A percentile compares a stretch with the other conserved stretches of the same genome.
Conservation (phyloP, 1,140 invertebrate species). For the Philopotamus ludificatus region DNA sequence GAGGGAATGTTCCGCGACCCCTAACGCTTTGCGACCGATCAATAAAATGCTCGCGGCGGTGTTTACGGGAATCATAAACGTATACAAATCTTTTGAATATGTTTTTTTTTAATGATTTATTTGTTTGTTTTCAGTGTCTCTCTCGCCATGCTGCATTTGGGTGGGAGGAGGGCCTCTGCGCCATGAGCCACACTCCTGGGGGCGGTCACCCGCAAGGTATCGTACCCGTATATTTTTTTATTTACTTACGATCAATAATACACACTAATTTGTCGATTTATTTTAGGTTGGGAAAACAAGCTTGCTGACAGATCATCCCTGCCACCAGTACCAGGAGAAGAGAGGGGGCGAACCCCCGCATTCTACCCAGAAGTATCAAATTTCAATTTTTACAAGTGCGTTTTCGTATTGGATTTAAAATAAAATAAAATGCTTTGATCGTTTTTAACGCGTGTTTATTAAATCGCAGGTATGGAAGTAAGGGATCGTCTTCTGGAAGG, state of each 20-base stretch:
- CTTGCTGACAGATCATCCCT: constrained; percentile 58
- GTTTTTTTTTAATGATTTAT: constrained; percentile 6
- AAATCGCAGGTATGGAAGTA: constrained; percentile 35
- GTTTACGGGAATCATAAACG: no score
- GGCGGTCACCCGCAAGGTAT: constrained; percentile 58
- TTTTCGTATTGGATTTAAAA: background rate
- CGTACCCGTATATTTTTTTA: no score
- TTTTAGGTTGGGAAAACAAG: constrained; percentile 56
- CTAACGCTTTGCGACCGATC: no score
- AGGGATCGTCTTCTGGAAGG: constrained; percentile 42
- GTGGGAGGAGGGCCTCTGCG: constrained; percentile 58
- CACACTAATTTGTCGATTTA: background rate
- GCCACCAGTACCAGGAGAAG: constrained; percentile 55
- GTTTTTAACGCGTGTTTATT: background rate
- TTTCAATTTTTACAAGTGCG: constrained; percentile 28
- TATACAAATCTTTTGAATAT: no score
- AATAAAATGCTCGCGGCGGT: no score
- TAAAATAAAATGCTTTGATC: background rate
- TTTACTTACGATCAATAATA: background rate
- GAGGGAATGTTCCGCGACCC: no score
- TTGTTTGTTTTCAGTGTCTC: constrained; percentile 48
- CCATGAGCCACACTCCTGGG: constrained; percentile 59
- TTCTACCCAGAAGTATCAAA: constrained; percentile 28
- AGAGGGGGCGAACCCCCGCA: constrained; percentile 45
- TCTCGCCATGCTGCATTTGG: constrained; percentile 59